These are phyloP conservation scores for Halcyon senegalensis DNA, from an alignment of 2,113 vertebrate species.

Conservation along the genomic window DNA sequence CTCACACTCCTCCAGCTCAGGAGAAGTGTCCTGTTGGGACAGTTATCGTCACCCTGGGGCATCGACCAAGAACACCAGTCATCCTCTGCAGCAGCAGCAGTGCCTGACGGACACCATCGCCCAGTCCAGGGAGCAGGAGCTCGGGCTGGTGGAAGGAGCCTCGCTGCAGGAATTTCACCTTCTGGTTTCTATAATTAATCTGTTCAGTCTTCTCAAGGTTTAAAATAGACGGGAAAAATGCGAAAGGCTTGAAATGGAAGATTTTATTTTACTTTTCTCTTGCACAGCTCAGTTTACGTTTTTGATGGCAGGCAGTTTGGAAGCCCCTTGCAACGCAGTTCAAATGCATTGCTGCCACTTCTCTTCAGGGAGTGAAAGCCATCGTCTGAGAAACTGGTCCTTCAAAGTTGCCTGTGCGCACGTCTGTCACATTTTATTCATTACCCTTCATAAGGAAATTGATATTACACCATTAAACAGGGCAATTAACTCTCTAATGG, in stretches of 20 bases:
- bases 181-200: rapidly evolving
- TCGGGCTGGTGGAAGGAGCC: not conserved
- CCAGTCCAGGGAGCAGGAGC: rapidly evolving
- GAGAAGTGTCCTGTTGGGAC: rapidly evolving
- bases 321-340: not conserved
- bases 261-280: not conserved
- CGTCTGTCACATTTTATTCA: not conserved
- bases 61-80: not conserved
- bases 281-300: not conserved
- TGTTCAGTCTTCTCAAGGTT: rapidly evolving
- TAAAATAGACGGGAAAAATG: not conserved
- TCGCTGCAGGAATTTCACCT: rapidly evolving
- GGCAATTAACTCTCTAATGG: conserved; percentile 33
- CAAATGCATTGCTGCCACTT: not conserved
- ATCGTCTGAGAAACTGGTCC: not conserved
- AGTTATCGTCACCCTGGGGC: rapidly evolving
- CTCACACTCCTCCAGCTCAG: rapidly evolving
- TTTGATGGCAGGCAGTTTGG: not conserved
- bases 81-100: not conserved
- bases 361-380: not conserved
- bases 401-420: not conserved
- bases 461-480: not conserved
- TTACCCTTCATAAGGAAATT: conserved; percentile 8
- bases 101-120: rapidly evolving
- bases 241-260: not conserved